Evolutionary conservation across 2,797 vertebrate genomes (phyloP).

Genomic region (Remorina albescens): DNA sequence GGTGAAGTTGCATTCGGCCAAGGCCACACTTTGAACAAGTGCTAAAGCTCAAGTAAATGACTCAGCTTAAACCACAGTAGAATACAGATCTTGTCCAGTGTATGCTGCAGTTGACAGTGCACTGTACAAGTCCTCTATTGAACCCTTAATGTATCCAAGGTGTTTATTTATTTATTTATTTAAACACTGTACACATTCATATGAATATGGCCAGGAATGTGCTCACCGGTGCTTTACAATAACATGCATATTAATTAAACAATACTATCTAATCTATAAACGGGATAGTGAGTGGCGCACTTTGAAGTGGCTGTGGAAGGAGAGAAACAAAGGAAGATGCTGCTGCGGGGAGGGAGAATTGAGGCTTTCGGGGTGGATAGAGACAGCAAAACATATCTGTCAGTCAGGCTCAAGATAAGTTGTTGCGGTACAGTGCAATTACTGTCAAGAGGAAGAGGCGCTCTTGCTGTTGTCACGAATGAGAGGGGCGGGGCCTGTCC

Average conservation of each 20-base stretch:
- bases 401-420: slow-evolving; percentile 59
- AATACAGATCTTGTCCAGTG: slow-evolving; percentile 29
- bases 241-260: slow-evolving; percentile 81
- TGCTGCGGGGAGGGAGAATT: slow-evolving; percentile 21
- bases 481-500: slow-evolving; percentile 84
- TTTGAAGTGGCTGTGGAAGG: slow-evolving; percentile 53
- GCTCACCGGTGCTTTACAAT: slow-evolving; percentile 67
- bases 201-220: slow-evolving; percentile 68
- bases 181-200: slow-evolving; percentile 58
- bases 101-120: slow-evolving; percentile 25
- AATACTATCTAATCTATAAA: slow-evolving; percentile 68
- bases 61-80: slow-evolving; percentile 49
- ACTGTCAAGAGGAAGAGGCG: slow-evolving; percentile 78
- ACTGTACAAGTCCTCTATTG: slow-evolving; percentile 27
- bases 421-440: slow-evolving; percentile 54
- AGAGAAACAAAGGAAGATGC: slow-evolving; percentile 18
- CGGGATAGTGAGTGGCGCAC: slow-evolving; percentile 47
- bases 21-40: slow-evolving; percentile 77
- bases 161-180: slow-evolving; percentile 18
- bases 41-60: slow-evolving; percentile 68
- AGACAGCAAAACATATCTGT: slow-evolving; percentile 67
- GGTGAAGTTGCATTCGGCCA: slow-evolving; percentile 69
- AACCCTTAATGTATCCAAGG: slow-evolving; percentile 32
- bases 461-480: slow-evolving; percentile 71
- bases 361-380: slow-evolving; percentile 43